Evolutionary conservation across 2,113 vertebrate genomes (phyloP), one percentile per base, ranked within the genome.

Genomic region (Dipodomys ordii): DNA sequence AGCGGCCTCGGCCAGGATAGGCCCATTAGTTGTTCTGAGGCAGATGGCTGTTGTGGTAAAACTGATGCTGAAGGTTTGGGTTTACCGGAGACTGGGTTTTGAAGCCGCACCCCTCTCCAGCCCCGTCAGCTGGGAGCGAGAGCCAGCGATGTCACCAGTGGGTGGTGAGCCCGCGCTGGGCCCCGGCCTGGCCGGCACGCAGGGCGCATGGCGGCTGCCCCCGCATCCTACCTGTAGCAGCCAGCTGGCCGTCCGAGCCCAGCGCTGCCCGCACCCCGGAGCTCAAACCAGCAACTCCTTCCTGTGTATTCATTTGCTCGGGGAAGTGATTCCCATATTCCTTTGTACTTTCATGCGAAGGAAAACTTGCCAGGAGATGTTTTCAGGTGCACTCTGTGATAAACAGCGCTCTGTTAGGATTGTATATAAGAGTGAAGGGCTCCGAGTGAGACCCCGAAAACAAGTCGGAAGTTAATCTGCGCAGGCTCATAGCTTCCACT

Each of bases 301-400:
- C 79, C 84, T 87, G 78, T 83, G 0, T 92, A 10, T 94, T 94
- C 91, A 68, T 87, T 95, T 95, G 78, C 78, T 64, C 57, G 67
- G 53, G 82, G 44, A 67, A 81, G 64, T 53, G 60, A 88, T 96
- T 95, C 82, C 78, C 92, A 79, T 95, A 65, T 73, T 57, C 74
- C 81, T 94, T 94, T 91, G 81, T 96, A 72, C 64, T 89, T 85
- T 49, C 57, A 69, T 67, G 69, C 49, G 68, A 7, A 87, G 35
- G 12, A 67, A 81, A 72, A 93, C 71, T 77, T 83, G 46, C 83
- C 32, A 77, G 72, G 76, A 67, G 30, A 39, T 13, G 30, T 87
- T 95, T 94, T 90, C 87, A 92, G 83, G 68, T n/a, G 39, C 71
- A 46, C 39, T 44, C 16, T 32, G 46, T 65, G 5, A 65, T 49